These are phyloP conservation scores for Pseudomyrmex concolor DNA, from an alignment of 1,140 invertebrate genomes.

Conservation along the genomic window DNA sequence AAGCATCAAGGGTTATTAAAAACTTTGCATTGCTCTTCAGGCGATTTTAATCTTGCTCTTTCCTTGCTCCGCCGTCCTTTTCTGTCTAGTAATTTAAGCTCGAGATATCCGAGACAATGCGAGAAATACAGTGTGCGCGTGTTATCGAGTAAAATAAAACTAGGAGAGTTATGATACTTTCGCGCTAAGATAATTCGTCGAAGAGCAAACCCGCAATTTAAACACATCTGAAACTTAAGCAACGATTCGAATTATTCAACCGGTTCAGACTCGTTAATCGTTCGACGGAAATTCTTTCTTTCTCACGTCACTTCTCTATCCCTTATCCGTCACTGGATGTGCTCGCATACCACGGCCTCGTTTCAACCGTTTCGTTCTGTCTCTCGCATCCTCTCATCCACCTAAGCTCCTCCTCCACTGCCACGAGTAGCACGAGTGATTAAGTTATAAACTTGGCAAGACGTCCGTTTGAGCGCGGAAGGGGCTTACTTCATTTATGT, in stretches of 20 bases:
- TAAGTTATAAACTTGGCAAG: constrained; percentile 82
- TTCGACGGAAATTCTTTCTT: constrained; percentile 42
- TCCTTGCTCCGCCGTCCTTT: constrained; percentile 28
- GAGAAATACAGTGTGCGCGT: constrained; percentile 75
- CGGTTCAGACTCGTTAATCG: constrained; percentile 25
- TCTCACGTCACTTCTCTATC: constrained; percentile 12
- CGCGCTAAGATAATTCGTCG: constrained; percentile 72
- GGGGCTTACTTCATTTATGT: constrained; percentile 81
- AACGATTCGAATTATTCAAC: constrained; percentile 71
- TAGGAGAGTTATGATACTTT: constrained; percentile 77
- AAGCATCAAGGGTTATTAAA: constrained; percentile 82
- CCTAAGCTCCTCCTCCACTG: constrained; percentile 58
- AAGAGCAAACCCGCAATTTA: constrained; percentile 79
- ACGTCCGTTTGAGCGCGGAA: constrained; percentile 75
- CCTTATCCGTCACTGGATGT: constrained; percentile 28
- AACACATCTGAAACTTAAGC: constrained; percentile 62
- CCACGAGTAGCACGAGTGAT: constrained; percentile 73
- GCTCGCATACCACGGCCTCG: constrained; percentile 6
- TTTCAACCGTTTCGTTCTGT: constrained; percentile 55
- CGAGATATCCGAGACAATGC: constrained; percentile 78
- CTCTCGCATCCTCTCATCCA: constrained; percentile 49
- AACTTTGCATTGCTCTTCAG: constrained; percentile 79
- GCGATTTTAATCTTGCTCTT: constrained; percentile 80
- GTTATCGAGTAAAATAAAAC: constrained; percentile 79
- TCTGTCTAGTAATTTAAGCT: constrained; percentile 71